Base-by-base conservation (phyloP, 2,113 vertebrate species). In the Chlamydotis undulata region DNA sequence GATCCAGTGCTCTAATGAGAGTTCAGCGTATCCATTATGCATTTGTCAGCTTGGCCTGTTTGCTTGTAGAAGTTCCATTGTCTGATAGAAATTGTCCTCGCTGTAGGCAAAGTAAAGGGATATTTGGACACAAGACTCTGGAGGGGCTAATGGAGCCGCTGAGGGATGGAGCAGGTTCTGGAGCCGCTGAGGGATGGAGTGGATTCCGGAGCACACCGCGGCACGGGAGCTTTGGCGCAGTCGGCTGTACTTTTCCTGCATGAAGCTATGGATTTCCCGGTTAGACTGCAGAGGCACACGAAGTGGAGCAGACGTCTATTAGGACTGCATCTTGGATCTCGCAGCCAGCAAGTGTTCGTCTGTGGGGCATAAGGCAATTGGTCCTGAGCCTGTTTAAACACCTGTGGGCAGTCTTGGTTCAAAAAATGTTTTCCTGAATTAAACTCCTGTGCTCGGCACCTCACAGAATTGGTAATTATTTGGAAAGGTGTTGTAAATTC, bases 31-130 rank as follows among this genome's bases (percentile, higher is more conserved):
- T 76, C 96, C 90, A 57, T 96, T 88, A 86, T 79, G 37, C 65
- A 28, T 85, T 87, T 95, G 87, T 89, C 97, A 96, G 12, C 75
- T 94, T 65, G 65, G n/a, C 75, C 70, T 81, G 57, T 95, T 95
- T 93, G 80, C 93, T 94, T 95, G 91, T 79, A 87, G 75, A 95
- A 92, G 19, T 78, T 90, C 49, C 45, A 24, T 65, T 95, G 83
- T 71, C 74, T 79, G 67, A 78, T 29, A 43, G 70, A 26, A 91
- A 17, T 77, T 1, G 1, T 35, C 22, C 29, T 73, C 37, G 2
- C 9, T 49, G 33, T 29, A 53, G 81, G 31, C 33, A 64, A 26
- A 93, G 87, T 84, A 87, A 97, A 85, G 39, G 78, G 19, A 1
- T 43, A 6, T 52, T 89, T 63, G 41, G 23, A 14, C 24, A 19